phyloP scores from a whole-genome alignment of 2,113 vertebrate genomes.

The Hippopotamus amphibius region DNA sequence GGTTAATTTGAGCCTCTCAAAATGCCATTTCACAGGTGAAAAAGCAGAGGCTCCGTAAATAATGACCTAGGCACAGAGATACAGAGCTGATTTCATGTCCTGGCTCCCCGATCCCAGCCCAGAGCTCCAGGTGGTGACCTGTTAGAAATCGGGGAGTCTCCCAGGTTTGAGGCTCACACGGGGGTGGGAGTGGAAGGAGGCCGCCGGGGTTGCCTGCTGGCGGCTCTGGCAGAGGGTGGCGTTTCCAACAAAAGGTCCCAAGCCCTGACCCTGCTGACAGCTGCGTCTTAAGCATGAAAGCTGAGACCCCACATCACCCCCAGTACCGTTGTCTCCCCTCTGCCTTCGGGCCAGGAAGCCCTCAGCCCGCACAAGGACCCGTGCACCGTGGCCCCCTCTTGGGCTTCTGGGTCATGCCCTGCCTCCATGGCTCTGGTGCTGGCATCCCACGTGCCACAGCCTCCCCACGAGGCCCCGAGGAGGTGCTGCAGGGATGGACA shows the following conservation, averaged over 20 bases:
- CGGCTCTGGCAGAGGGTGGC: neutral
- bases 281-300: accelerated
- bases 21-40: neutral
- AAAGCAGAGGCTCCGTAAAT: neutral
- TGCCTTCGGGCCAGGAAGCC: accelerated
- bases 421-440: neutral
- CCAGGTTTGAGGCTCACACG: accelerated
- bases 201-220: neutral
- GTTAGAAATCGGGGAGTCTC: accelerated
- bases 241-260: accelerated
- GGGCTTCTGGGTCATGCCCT: neutral
- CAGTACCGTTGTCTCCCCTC: accelerated
- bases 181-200: neutral
- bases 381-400: accelerated
- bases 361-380: accelerated
- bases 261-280: no score
- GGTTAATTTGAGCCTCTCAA: neutral
- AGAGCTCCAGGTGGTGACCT: neutral
- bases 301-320: accelerated
- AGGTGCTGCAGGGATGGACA: accelerated
- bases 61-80: neutral
- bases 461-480: neutral
- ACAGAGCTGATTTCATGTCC: neutral
- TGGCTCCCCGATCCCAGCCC: neutral
- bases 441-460: accelerated